These are phyloP conservation scores for Sebastes trivittatus DNA, from an alignment of 2,797 vertebrate species.

Conservation along the genomic window DNA sequence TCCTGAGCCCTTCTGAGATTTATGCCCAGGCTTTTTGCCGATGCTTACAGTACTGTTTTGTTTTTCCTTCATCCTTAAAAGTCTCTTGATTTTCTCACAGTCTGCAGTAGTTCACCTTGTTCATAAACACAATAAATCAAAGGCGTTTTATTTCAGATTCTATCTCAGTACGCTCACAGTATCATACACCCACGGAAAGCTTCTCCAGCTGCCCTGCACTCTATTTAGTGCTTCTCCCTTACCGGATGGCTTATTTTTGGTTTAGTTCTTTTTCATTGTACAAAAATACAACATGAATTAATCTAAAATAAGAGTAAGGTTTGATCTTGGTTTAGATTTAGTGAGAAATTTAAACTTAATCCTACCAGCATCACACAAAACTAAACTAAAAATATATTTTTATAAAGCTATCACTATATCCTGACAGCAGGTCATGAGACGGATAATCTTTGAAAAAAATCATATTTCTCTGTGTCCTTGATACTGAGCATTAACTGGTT, in stretches of 20 bases:
- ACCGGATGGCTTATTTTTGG: not conserved
- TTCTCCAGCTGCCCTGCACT: not conserved
- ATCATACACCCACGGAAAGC: not conserved
- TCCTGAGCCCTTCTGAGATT: conserved; percentile 30
- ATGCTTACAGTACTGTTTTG: conserved; percentile 16
- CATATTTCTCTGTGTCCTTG: no score
- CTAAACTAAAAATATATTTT: not conserved
- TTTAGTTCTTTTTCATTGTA: not conserved
- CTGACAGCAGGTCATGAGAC: no score
- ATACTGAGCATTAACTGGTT: no score
- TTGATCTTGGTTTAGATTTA: not conserved
- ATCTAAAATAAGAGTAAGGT: not conserved
- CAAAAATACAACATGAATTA: not conserved
- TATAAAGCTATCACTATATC: no score
- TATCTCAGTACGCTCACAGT: conserved; percentile 5
- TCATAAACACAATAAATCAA: conserved; percentile 49
- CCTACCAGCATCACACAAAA: not conserved
- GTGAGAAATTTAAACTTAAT: not conserved
- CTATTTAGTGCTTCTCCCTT: not conserved
- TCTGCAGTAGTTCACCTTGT: conserved; percentile 36
- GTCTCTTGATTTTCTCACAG: conserved; percentile 41
- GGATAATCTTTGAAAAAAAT: no score
- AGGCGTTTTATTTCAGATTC: conserved; percentile 44
- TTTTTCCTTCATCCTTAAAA: conserved; percentile 31
- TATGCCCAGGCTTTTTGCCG: conserved; percentile 17